Conservation (phyloP, 2,113 vertebrate species). For the Sterna hirundo region DNA sequence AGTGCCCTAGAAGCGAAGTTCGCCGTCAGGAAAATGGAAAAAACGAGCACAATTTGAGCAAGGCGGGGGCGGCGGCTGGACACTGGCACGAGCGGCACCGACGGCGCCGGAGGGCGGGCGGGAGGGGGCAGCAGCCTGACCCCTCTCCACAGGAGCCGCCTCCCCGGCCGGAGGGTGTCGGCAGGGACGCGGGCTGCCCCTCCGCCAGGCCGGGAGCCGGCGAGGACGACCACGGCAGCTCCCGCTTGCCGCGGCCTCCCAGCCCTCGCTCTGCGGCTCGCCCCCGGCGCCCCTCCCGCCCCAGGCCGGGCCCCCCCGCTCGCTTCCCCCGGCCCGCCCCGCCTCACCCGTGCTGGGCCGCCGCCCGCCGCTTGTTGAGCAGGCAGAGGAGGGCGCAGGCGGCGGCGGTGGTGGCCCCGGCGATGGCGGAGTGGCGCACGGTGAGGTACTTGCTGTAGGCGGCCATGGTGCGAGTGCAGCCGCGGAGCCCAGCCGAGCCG, state of each 20-base stretch:
- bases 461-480: constrained; percentile 79
- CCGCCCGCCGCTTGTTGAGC: constrained; percentile 74
- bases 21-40: fast-evolving
- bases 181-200: no score
- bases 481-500: neutral
- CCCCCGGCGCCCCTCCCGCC: neutral
- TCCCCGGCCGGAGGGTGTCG: no score
- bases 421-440: constrained; percentile 84
- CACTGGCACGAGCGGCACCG: fast-evolving
- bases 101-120: no score
- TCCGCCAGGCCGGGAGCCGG: neutral
- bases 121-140: neutral
- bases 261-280: neutral
- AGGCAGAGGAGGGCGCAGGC: constrained; percentile 80
- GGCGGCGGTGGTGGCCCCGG: constrained; percentile 82
- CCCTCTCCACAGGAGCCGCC: neutral
- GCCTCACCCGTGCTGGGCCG: constrained; percentile 74
- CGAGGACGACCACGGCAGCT: neutral
- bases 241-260: neutral
- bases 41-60: fast-evolving
- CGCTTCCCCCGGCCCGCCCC: neutral
- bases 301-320: neutral
- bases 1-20: neutral
- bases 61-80: fast-evolving
- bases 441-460: constrained; percentile 90